Conservation (phyloP, 2,797 vertebrate genomes). For the Todus mexicanus region DNA sequence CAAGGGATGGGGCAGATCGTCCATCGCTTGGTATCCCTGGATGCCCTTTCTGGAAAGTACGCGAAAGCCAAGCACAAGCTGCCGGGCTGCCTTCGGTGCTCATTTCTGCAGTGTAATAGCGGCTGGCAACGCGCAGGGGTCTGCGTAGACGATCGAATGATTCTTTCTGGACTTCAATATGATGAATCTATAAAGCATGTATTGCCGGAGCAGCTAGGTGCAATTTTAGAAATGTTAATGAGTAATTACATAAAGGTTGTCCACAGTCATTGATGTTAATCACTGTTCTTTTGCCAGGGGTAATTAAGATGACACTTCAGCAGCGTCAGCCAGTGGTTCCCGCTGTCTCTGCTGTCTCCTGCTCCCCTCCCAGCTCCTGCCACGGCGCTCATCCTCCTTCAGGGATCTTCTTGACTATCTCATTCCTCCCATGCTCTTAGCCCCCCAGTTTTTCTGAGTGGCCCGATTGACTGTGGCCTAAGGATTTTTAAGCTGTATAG, state of each 20-base stretch:
- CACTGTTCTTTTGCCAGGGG: constrained; percentile 60
- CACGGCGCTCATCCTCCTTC: not conserved
- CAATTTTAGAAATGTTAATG: constrained; percentile 67
- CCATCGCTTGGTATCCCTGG: not conserved
- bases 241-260: constrained; percentile 66
- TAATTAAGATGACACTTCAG: constrained; percentile 48
- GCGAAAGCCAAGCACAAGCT: not conserved
- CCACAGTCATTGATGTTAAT: constrained; percentile 58
- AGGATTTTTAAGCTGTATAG: not conserved
- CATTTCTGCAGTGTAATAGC: constrained; percentile 27
- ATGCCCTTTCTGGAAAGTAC: constrained; percentile 28
- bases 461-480: not conserved
- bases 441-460: not conserved
- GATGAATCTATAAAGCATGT: constrained; percentile 50
- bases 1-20: not conserved
- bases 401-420: not conserved
- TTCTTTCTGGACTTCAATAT: constrained; percentile 39
- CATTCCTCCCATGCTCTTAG: not conserved
- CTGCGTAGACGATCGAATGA: constrained; percentile 16
- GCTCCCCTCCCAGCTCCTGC: not conserved
- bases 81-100: accelerated
- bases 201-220: constrained; percentile 56
- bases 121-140: constrained; percentile 1
- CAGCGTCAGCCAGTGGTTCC: constrained; percentile 3
- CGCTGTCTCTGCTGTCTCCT: not conserved